Evolutionary conservation across 2,797 vertebrate species (phyloP).

Genomic region (Echeneis naucrates): DNA sequence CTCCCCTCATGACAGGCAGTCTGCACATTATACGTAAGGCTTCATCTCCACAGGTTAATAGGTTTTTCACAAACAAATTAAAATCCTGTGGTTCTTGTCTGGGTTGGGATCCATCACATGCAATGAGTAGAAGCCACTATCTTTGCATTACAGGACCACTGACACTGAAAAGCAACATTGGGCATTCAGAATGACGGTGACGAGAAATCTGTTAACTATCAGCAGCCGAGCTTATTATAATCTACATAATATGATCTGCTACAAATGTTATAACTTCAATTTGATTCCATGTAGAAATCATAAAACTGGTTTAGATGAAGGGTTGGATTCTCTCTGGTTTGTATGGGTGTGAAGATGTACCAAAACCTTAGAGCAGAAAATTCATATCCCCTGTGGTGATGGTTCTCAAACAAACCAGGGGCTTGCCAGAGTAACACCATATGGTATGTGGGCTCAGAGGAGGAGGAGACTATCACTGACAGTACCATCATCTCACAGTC

Average conservation of each 20-base stretch:
- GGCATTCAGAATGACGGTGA: neutral
- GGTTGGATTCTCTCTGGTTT: neutral
- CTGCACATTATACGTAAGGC: neutral
- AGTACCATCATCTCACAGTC: constrained; percentile 37
- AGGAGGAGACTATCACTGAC: constrained; percentile 27
- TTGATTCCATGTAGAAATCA: neutral
- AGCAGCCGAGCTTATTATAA: neutral
- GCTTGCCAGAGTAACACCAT: constrained; percentile 55
- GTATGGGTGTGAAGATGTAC: neutral
- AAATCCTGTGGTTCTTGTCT: neutral
- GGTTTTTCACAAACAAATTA: neutral
- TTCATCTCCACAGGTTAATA: constrained; percentile 9
- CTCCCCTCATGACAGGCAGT: neutral
- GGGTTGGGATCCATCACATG: neutral
- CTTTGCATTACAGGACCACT: neutral
- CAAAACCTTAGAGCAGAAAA: constrained; percentile 31
- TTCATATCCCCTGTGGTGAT: constrained; percentile 14
- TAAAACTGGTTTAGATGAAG: neutral
- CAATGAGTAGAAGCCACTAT: neutral
- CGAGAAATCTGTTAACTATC: neutral
- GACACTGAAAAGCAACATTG: constrained; percentile 7
- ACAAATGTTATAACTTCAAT: neutral
- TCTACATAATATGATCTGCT: neutral
- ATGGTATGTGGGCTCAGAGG: constrained; percentile 55
- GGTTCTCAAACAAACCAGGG: constrained; percentile 25